These are phyloP conservation scores for Sussaba pulchella DNA, from an alignment of 2,888 invertebrate genomes.

Conservation along the genomic window DNA sequence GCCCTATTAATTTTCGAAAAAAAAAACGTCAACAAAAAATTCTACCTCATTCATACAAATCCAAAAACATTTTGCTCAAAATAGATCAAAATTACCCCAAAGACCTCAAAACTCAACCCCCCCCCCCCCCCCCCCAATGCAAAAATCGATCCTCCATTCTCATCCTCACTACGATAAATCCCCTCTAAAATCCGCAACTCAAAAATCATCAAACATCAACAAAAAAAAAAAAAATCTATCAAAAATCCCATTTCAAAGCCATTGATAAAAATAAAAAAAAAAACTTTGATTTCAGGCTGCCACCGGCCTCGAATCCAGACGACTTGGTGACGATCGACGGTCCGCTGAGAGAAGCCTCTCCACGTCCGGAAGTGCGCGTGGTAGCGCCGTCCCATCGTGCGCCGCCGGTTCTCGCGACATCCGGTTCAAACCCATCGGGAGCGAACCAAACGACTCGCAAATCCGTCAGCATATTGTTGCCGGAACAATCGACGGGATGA, in stretches of 20 bases:
- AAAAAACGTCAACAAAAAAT: too few species aligned
- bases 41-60: too few species aligned
- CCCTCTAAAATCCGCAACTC: too few species aligned
- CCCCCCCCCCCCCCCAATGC: too few species aligned
- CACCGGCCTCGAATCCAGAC: conserved; percentile 71
- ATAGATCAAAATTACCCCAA: too few species aligned
- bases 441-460: conserved; percentile 75
- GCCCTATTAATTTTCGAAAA: too few species aligned
- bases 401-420: conserved; percentile 67
- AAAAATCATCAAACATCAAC: too few species aligned
- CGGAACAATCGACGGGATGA: conserved; percentile 81
- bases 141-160: too few species aligned
- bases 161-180: too few species aligned
- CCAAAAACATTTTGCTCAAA: too few species aligned
- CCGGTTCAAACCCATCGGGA: conserved; percentile 26
- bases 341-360: conserved; percentile 74
- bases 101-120: too few species aligned
- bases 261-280: not conserved
- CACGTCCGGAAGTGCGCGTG: conserved; percentile 80
- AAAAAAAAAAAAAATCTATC: too few species aligned
- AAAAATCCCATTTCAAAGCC: not conserved
- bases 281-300: conserved; percentile 66
- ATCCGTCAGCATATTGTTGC: conserved; percentile 82
- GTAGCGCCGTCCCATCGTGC: conserved; percentile 80
- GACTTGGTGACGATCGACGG: conserved; percentile 73